Evolutionary conservation across 1,140 invertebrate genomes (phyloP).

Genomic region (Drosophila obscura): DNA sequence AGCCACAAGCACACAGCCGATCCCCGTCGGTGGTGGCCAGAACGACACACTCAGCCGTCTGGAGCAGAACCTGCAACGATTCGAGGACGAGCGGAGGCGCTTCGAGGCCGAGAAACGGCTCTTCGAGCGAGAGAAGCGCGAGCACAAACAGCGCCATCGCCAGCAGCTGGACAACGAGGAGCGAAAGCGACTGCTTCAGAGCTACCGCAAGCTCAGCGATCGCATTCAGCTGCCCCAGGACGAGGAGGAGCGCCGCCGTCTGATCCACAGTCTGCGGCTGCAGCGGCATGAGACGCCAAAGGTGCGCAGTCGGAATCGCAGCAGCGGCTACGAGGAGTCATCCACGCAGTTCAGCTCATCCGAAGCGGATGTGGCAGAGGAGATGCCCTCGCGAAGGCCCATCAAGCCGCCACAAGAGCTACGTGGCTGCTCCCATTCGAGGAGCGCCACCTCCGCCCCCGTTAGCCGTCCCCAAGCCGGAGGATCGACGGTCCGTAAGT

Average conservation of each 20-base stretch:
- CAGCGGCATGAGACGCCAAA: slow-evolving; percentile 62
- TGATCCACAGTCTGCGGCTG: slow-evolving; percentile 75
- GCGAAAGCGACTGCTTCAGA: slow-evolving; percentile 70
- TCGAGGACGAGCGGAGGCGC: slow-evolving; percentile 79
- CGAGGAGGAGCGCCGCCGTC: slow-evolving; percentile 70
- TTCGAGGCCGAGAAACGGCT: slow-evolving; percentile 80
- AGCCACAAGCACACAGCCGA: background rate
- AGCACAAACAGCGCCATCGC: slow-evolving; percentile 77
- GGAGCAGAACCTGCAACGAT: slow-evolving; percentile 76
- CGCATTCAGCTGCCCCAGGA: slow-evolving; percentile 76
- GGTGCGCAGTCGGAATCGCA: slow-evolving; percentile 54
- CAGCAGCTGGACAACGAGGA: slow-evolving; percentile 78
- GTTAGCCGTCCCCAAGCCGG: background rate
- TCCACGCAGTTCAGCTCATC: slow-evolving; percentile 81
- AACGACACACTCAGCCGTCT: slow-evolving; percentile 62
- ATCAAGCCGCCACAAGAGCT: slow-evolving; percentile 19
- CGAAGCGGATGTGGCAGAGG: slow-evolving; percentile 70
- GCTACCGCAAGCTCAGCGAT: slow-evolving; percentile 80
- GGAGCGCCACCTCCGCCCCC: slow-evolving; percentile 60
- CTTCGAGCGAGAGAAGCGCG: slow-evolving; percentile 79
- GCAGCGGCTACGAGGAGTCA: slow-evolving; percentile 78
- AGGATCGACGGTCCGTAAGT: slow-evolving; percentile 53
- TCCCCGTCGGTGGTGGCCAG: background rate
- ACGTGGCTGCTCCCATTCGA: slow-evolving; percentile 62
- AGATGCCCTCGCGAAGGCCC: slow-evolving; percentile 4